Evolutionary conservation across 2,888 invertebrate species (phyloP).

Genomic region (Hirtodrosophila confusa): DNA sequence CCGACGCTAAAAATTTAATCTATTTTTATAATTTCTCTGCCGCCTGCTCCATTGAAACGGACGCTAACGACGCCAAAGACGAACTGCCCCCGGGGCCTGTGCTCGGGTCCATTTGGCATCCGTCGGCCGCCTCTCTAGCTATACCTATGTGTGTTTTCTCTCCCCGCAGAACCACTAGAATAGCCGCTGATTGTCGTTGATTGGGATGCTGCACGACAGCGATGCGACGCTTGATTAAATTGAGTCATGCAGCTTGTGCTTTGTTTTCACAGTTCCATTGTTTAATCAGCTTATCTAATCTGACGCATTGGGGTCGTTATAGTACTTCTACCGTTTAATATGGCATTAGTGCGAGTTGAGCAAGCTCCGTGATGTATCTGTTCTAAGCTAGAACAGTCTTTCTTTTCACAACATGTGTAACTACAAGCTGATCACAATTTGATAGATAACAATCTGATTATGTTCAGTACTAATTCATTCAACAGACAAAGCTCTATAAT

Average conservation of each 20-base stretch:
- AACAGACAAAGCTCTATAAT: too few species aligned
- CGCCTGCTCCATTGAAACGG: constrained; percentile 32
- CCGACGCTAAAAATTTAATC: constrained; percentile 59
- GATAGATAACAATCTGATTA: too few species aligned
- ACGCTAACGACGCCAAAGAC: constrained; percentile 41
- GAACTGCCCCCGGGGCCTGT: constrained; percentile 24
- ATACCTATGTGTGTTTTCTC: constrained; percentile 21
- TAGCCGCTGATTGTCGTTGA: constrained; percentile 51
- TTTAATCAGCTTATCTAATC: constrained; percentile 76
- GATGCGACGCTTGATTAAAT: constrained; percentile 65
- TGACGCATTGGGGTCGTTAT: constrained; percentile 45
- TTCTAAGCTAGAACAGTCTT: too few species aligned
- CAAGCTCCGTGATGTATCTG: too few species aligned
- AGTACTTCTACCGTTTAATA: background rate
- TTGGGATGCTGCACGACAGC: constrained; percentile 40
- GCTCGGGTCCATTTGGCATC: constrained; percentile 7
- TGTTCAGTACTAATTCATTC: too few species aligned
- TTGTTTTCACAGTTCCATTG: constrained; percentile 49
- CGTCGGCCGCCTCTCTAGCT: constrained; percentile 5
- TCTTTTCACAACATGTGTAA: too few species aligned
- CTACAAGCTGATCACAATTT: too few species aligned
- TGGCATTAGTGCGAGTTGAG: background rate
- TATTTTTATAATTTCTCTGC: constrained; percentile 66
- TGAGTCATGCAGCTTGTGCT: constrained; percentile 50
- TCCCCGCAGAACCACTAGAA: constrained; percentile 41